Base-by-base conservation (phyloP, 64 coral and sea anemone genomes). In the Porites lutea region DNA sequence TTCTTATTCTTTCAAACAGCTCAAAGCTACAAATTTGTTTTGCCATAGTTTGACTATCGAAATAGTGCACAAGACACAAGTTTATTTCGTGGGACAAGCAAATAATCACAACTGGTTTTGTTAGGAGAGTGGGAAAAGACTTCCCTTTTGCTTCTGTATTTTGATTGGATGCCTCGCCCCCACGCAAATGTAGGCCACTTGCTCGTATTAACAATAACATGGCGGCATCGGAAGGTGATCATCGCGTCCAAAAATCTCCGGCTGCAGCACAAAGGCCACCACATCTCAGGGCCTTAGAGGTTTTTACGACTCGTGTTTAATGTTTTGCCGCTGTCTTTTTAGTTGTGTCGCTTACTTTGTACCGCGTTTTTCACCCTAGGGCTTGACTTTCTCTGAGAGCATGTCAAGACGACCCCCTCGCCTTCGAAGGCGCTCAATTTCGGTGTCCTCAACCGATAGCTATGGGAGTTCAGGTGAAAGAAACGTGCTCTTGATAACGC, bases 331-430 rank as follows among this genome's bases (percentile, higher is more conserved):
- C 59, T 63, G 8, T 79, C 62, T 87, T 14, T 76, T 90, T 5
- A 91, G 16, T 61, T 76, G 18, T 49, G 14, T 68, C 5, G 13
- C 21, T 59, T 60, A 77, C 62, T 37, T 77, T 44, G 83, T 84
- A 59, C 59, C 77, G 70, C 81, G 88, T 88, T 88, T 85, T 94
- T 81, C 78, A 51, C 86, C 76, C 21, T 90, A 98, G 97, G 94
- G 97, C n/a, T 78, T 99, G 37, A 96, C 86, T 60, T 99, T 99
- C 80, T 99, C 97, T 18, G 97, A 99, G 69, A 99, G 97, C 88
- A 99, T 99, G 97, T 99, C 97, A 89, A 96, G 97, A 75, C 82
- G 97, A 68, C 97, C 94, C 51, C 97, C 97, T 91, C 91, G 97
- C 63, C 94, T 96, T 91, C 91, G 97, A 93, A 95, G 94, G 78